Evolutionary conservation across 1,140 invertebrate species (phyloP), one percentile per base, ranked within the genome.

Genomic region (Subanguina moxae): DNA sequence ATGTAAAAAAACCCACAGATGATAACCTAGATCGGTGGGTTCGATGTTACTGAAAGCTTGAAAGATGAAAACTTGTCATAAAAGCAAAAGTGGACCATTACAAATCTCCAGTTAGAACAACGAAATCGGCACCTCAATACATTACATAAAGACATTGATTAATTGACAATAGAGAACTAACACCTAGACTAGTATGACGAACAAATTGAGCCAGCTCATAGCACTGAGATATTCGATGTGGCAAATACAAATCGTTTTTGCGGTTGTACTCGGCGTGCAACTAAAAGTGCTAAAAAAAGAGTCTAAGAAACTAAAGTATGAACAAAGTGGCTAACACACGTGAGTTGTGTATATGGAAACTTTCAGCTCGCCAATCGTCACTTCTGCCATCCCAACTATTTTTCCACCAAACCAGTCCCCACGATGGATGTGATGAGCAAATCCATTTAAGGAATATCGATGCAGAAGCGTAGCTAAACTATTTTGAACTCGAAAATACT

Each of bases 381-480:
- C 86, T 76, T 87, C 87, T 77, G 90, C 92, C n/a, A 97, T 83
- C 13, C 92, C 93, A 62, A 96, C 88, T 43, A 93, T 93, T 87
- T 97, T 97, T 8, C 93, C 94, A 62, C 92, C 94, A 85, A 94
- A 97, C 94, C 94, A 97, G 83, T 97, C 94, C 0, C 91, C 94
- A 84, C 96, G 58, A 57, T 93, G 90, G 72, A 97, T 87, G 84
- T 94, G 94, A 83, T 97, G 94, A 62, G 93, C 89, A 81, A 95
- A 96, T 1, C 94, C 94, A 86, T 97, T 97, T n/a, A 97, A 84
- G 32, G 91, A 87, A 89, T 91, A 97, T 67, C 89, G 88, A 83
- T 94, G 90, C 76, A 92, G 93, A 79, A 94, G 89, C 0, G 90
- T 90, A 82, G 93, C 90, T 77, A 89, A 52, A 19, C 17, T 84